Conservation (phyloP, 2,888 invertebrate species). For the Strigamia transsilvanica region DNA sequence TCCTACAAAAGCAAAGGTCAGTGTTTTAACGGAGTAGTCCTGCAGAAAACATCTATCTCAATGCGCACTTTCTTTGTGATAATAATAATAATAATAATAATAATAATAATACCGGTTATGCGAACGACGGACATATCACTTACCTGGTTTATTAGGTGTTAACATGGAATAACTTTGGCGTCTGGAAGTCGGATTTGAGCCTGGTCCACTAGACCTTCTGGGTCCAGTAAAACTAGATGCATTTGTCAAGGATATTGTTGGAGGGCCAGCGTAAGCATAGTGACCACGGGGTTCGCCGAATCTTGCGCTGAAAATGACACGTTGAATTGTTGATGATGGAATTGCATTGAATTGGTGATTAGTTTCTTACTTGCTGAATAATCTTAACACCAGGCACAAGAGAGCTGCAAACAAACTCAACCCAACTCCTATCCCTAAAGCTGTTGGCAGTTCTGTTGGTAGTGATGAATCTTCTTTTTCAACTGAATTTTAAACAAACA, state of each 20-base stretch:
- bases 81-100: too few relatives aligned
- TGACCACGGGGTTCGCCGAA: slow-evolving; percentile 55
- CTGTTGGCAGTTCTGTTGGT: slow-evolving; percentile 73
- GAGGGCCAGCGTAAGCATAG: slow-evolving; percentile 55
- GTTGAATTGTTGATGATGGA: too few relatives aligned
- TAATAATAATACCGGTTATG: too few relatives aligned
- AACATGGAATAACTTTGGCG: slow-evolving; percentile 55
- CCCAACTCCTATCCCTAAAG: slow-evolving; percentile 84
- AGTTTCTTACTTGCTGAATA: slow-evolving; percentile 71
- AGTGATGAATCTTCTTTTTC: neutral
- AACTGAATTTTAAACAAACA: neutral
- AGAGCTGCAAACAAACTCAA: slow-evolving; percentile 85
- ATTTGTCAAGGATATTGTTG: slow-evolving; percentile 55
- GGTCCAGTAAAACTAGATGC: slow-evolving; percentile 54
- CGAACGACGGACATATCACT: too few relatives aligned
- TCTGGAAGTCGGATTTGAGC: slow-evolving; percentile 53
- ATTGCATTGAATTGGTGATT: neutral
- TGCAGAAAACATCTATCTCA: too few relatives aligned
- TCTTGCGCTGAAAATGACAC: slow-evolving; percentile 52
- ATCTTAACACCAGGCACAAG: slow-evolving; percentile 86
- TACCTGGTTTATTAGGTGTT: slow-evolving; percentile 23
- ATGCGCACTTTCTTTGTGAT: too few relatives aligned
- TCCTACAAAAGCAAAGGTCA: neutral
- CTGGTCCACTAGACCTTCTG: slow-evolving; percentile 55
- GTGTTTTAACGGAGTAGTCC: too few relatives aligned